Evolutionary conservation across 2,888 invertebrate species (phyloP), one percentile per base, ranked within the genome.

Genomic region (Leptopilina myrica): DNA sequence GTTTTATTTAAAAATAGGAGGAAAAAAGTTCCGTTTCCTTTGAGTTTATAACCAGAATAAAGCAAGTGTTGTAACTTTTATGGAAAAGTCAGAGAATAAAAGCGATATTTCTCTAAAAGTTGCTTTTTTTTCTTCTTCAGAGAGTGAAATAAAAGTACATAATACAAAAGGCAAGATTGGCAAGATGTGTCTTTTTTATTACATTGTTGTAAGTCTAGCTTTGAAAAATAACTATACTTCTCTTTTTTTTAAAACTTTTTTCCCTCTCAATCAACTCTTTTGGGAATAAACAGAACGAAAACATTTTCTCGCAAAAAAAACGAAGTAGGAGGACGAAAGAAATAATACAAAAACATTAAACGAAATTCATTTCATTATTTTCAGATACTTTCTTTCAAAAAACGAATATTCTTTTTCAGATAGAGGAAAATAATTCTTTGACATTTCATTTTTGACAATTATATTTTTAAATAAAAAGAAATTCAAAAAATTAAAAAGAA

Each of bases 11-110:
- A 6, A 43, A 8, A 43, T 7, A 20, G 20, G 20, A 20, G 7
- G 7, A 43, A 49, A 49, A 49, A 49, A 49, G 12, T 49, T 49
- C 3, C 7, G 0, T 62, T 15, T 15, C 12, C 56, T 76, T 59
- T 43, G n/a, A 14, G 26, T 77, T 11, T 77, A 56, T 77, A 26
- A 53, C 11, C 5, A 5, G 46, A 11, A 75, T 62, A 78, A 64
- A 76, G 62, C 62, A 20, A 62, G 62, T 62, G 15, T 15, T 62
- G 62, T 9, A 62, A 15, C 62, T 62, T 62, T 62, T 62, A 78
- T 76, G 59, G 43, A 26, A 78, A 78, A 76, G 65, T 77, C 62
- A 80, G 78, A 76, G 65, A 49, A 56, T 53, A 33, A 73, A 76
- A 15, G 73, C 46, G 7, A 78, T 76, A 77, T 76, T 80, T 62